A percentile compares a stretch with the other conserved stretches of the same genome.
Evolutionary conservation across 1,140 invertebrate species (phyloP).

Genomic region (Megathymus violae): DNA sequence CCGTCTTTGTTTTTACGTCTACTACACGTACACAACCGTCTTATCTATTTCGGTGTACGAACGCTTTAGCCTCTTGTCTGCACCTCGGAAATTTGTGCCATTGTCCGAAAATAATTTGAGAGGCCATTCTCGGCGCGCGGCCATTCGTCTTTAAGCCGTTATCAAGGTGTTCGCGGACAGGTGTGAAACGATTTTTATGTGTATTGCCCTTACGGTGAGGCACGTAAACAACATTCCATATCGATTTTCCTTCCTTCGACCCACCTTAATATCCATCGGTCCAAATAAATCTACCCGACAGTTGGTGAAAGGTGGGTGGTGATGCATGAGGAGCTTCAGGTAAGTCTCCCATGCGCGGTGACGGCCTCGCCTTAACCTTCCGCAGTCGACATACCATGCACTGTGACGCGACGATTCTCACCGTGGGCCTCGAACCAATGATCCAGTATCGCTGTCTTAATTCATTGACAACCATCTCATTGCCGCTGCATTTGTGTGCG

Average conservation of each 20-base stretch:
- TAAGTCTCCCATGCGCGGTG: background rate
- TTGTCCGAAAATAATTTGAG: constrained; percentile 7
- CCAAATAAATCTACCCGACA: constrained; percentile 26
- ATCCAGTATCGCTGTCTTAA: constrained; percentile 40
- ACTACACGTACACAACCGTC: constrained; percentile 12
- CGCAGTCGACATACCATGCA: constrained; percentile 34
- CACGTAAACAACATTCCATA: constrained; percentile 15
- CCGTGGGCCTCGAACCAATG: constrained; percentile 29
- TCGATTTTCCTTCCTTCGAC: background rate
- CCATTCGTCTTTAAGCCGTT: constrained; percentile 52
- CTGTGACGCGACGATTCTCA: constrained; percentile 7
- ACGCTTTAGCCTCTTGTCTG: constrained; percentile 5
- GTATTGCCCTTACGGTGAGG: constrained; percentile 38
- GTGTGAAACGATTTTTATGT: constrained; percentile 47
- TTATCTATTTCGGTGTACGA: background rate
- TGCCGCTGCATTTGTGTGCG: background rate
- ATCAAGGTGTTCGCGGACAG: constrained; percentile 46
- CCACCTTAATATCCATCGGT: constrained; percentile 9
- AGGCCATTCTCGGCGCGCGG: constrained; percentile 39
- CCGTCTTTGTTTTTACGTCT: background rate
- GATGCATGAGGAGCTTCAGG: background rate
- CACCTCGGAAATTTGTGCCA: constrained; percentile 12
- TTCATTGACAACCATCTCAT: constrained; percentile 35
- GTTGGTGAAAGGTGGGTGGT: background rate
- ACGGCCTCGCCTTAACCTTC: background rate